Evolutionary conservation across 2,113 vertebrate genomes (phyloP), one percentile per base, ranked within the genome.

Genomic region (Cacatua alba): DNA sequence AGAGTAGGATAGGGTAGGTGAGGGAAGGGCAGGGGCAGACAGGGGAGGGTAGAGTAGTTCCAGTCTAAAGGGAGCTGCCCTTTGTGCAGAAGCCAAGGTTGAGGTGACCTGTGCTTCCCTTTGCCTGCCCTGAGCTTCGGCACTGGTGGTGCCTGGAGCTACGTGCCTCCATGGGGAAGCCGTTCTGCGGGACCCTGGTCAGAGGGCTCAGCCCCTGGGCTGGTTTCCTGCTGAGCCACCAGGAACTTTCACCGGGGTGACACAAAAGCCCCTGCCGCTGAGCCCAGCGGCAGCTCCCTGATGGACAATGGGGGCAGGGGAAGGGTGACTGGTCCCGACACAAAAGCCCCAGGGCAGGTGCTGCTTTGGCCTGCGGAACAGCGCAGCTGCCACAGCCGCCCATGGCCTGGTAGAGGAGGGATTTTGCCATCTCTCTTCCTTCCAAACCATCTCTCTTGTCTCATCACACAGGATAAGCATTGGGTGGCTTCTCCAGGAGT

Each of bases 311-410:
- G n/a, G 2, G 1, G n/a, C 59, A 37, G n/a, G 23, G n/a, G n/a
- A 60, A 60, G n/a, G 33, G 57, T 59, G n/a, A 24, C 57, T 4
- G 2, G 15, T 25, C n/a, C 23, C 3, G 1, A 60, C 15, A 35
- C n/a, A 1, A 0, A 1, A 0, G 37, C n/a, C n/a, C 59, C 24
- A 37, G 59, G n/a, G 35, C n/a, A 17, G 23, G 4, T 7, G 15
- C 59, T 37, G 59, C 59, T 60, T 15, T 25, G n/a, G 23, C 23
- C n/a, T 37, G 15, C 17, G n/a, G 59, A 60, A 6, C n/a, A 25
- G n/a, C 23, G 7, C 23, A 60, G 59, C 59, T 25, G n/a, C n/a
- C 59, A 25, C 59, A 37, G 59, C 59, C 14, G 4, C n/a, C n/a
- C 59, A 16, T 37, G 59, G 33, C n/a, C 59, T 35, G 59, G 21